phyloP scores from a whole-genome alignment of 2,113 vertebrate species.

The Phyllostomus hastatus region DNA sequence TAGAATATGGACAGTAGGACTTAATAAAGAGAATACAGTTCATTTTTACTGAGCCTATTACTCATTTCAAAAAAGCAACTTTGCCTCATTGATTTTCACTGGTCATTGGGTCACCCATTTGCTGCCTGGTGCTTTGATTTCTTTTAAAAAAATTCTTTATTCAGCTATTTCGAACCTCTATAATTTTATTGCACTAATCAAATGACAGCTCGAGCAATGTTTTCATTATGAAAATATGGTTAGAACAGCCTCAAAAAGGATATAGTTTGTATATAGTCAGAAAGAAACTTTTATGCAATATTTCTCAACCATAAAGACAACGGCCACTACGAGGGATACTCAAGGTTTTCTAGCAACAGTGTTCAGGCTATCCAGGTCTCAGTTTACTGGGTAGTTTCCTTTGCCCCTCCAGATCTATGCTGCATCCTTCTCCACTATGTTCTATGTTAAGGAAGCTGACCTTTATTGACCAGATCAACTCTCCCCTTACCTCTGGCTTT shows the following conservation, averaged over 20 bases:
- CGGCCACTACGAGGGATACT: background rate
- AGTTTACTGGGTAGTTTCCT: background rate
- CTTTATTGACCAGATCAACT: background rate
- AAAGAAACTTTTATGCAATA: background rate
- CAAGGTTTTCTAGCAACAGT: background rate
- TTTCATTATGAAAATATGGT: background rate
- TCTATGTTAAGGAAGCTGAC: background rate
- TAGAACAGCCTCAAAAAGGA: background rate
- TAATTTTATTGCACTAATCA: constrained; percentile 22
- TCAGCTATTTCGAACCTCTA: constrained; percentile 25
- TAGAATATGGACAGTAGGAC: background rate
- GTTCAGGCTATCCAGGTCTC: background rate
- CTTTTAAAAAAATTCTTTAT: background rate
- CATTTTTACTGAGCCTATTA: constrained; percentile 4
- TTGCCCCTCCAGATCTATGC: background rate
- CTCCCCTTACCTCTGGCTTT: background rate
- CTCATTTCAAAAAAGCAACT: background rate
- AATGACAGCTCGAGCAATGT: background rate
- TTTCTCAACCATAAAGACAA: background rate
- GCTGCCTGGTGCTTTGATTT: background rate
- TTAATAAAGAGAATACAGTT: constrained; percentile 14
- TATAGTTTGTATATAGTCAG: background rate
- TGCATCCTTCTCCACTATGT: background rate
- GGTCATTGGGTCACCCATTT: background rate
- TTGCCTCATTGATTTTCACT: constrained; percentile 34